These are phyloP conservation scores for Cheilosia pagana DNA, from an alignment of 2,888 invertebrate species.

Conservation along the genomic window DNA sequence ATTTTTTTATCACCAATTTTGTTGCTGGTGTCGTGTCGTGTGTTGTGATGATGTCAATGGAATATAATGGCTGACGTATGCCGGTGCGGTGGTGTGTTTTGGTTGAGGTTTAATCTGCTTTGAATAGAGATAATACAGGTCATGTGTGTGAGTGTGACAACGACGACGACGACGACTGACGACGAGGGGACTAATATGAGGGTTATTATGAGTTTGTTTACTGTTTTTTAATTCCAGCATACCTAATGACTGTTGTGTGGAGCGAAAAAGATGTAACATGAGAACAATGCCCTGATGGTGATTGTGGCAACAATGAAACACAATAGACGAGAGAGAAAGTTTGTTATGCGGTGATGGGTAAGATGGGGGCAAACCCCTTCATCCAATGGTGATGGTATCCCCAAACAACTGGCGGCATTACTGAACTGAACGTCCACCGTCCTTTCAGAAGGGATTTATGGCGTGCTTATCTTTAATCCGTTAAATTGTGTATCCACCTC, in stretches of 20 bases:
- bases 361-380: too few relatives aligned
- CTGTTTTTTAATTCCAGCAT: slow-evolving; percentile 64
- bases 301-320: slow-evolving; percentile 8
- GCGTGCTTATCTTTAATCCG: too few relatives aligned
- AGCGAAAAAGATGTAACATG: slow-evolving; percentile 18
- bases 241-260: slow-evolving; percentile 35
- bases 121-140: slow-evolving; percentile 65
- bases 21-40: slow-evolving; percentile 29
- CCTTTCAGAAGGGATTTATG: too few relatives aligned
- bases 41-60: slow-evolving; percentile 63
- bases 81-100: slow-evolving; percentile 58
- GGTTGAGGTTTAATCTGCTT: slow-evolving; percentile 66
- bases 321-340: background rate
- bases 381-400: too few relatives aligned
- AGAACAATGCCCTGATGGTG: slow-evolving; percentile 28
- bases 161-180: slow-evolving; percentile 1
- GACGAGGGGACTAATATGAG: slow-evolving; percentile 50
- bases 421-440: too few relatives aligned
- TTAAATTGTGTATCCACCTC: too few relatives aligned
- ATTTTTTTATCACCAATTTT: slow-evolving; percentile 67
- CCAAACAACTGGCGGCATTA: too few relatives aligned
- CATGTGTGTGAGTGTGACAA: slow-evolving; percentile 39
- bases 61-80: slow-evolving; percentile 69
- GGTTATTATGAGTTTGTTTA: slow-evolving; percentile 71
- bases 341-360: background rate